Conservation (phyloP, 2,797 vertebrate genomes). For the Notolepis coatsorum region DNA sequence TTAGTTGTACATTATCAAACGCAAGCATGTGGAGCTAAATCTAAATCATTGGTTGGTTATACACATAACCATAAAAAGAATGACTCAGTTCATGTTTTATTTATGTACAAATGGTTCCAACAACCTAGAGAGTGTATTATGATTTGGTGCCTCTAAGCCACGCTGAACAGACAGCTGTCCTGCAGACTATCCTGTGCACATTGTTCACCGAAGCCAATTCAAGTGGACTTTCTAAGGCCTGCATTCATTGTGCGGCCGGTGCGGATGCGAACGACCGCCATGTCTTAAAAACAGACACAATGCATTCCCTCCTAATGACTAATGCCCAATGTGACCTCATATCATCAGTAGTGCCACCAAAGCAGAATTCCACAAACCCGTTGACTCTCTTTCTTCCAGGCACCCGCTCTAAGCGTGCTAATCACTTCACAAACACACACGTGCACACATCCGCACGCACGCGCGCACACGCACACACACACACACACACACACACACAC, state of each 20-base stretch:
- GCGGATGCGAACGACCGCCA: constrained; percentile 78
- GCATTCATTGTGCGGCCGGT: constrained; percentile 76
- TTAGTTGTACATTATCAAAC: background rate
- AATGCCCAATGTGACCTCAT: constrained; percentile 83
- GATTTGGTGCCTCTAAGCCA: constrained; percentile 80
- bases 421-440: constrained; percentile 31
- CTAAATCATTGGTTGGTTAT: background rate
- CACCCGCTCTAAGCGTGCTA: constrained; percentile 58
- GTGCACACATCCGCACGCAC: too few relatives aligned
- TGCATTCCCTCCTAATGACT: constrained; percentile 84
- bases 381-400: constrained; percentile 80
- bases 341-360: constrained; percentile 79
- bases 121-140: constrained; percentile 46
- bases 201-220: constrained; percentile 82
- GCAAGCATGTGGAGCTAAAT: background rate
- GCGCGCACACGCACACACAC: background rate
- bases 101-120: constrained; percentile 33
- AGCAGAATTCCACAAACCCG: constrained; percentile 83
- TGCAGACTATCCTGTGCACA: constrained; percentile 75
- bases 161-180: constrained; percentile 70
- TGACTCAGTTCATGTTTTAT: constrained; percentile 28
- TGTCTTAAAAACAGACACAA: constrained; percentile 87
- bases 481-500: constrained; percentile 1
- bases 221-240: constrained; percentile 84
- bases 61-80: constrained; percentile 1